Percentiles rank a stretch among this genome's conserved stretches.
phyloP scores from a whole-genome alignment of 2,113 vertebrate species.

The Eptesicus fuscus region DNA sequence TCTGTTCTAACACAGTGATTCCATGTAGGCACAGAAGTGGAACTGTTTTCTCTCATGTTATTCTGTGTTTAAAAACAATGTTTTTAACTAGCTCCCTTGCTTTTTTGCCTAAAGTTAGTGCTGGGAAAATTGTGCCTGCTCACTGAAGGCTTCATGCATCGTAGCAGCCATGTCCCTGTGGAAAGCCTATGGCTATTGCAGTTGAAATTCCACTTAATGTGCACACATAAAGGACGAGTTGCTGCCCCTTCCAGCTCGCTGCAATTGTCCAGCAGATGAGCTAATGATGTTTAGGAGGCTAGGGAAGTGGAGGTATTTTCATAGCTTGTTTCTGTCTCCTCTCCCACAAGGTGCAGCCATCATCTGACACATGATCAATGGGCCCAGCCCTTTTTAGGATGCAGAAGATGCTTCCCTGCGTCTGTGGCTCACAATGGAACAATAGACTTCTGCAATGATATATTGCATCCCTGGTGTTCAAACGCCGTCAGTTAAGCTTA shows the following conservation, averaged over 20 bases:
- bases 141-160: background rate
- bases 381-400: conserved; percentile 56
- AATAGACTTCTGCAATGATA: conserved; percentile 63
- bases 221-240: background rate
- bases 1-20: background rate
- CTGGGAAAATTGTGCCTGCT: background rate
- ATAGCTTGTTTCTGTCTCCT: background rate
- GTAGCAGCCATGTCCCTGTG: rapidly evolving
- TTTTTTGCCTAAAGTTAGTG: background rate
- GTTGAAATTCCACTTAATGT: background rate
- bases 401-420: conserved; percentile 47
- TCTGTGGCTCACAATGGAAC: conserved; percentile 66
- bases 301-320: background rate
- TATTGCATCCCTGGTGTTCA: conserved; percentile 64
- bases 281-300: background rate
- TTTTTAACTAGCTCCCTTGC: background rate
- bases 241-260: background rate
- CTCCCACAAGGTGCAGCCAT: background rate
- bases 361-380: conserved; percentile 2
- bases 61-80: background rate
- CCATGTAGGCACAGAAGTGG: background rate
- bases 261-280: background rate
- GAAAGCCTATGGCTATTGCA: rapidly evolving
- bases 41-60: background rate
- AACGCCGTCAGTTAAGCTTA: conserved; percentile 65